Base-by-base conservation (phyloP, 2,797 vertebrate species). In the Cottoperca gobio region DNA sequence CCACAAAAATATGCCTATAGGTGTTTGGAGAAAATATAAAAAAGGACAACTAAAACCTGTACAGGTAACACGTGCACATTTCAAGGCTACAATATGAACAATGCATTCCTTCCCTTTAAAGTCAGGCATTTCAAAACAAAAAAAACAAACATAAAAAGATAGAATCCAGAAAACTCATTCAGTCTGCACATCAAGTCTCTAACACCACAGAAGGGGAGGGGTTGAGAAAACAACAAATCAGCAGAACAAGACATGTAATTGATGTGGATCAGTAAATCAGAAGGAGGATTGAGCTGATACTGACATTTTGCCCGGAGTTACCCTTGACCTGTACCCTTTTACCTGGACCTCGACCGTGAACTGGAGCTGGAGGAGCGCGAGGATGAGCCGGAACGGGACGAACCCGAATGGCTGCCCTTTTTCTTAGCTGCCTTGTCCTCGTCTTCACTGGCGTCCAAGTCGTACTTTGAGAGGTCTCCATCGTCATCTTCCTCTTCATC, bases 281-380 rank as follows among this genome's bases (percentile, higher is more conserved):
- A 96, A 95, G 92, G 94, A 97, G 96, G 95, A 95, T 96, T 95
- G 94, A 95, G 89, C 95, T 97, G 97, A 99, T 99, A 99, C 98
- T 97, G 97, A 99, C 98, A 99, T 99, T 99, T 99, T 99, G 96
- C 96, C 97, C 93, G 97, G 95, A 88, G 97, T 99, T 97, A 99
- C 98, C 98, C 98, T 98, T 96, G 98, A 97, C 97, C 97, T 99
- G 97, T 96, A 97, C 97, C 97, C 97, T 96, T 99, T 99, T 99
- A 99, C 98, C 98, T 99, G 97, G 98, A 99, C 98, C 98, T 98
- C 92, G 98, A 99, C 98, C 97, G 97, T 93, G 98, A 99, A 95
- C 97, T 97, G 92, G 98, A 98, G 89, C 96, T 97, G 92, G 97
- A 98, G 79, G 98, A 99, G 89, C 92, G 97, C 6, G 97, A 98